Conservation (phyloP, 2,113 vertebrate species). For the Heterochromis multidens region DNA sequence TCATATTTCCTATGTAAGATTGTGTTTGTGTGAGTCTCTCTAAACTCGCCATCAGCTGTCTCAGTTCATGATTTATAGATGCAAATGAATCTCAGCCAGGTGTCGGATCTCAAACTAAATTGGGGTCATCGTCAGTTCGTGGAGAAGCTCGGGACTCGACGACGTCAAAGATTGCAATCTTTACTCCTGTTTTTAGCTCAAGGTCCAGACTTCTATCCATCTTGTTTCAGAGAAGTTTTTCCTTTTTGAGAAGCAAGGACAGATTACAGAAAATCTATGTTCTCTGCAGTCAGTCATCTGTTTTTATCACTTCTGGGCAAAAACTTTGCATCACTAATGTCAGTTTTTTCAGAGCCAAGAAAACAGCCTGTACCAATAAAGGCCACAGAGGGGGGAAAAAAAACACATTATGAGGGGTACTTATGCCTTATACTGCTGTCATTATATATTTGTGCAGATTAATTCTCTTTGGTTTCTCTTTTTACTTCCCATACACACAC, state of each 20-base stretch:
- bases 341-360: neutral
- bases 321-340: neutral
- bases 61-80: neutral
- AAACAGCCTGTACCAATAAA: neutral
- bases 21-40: neutral
- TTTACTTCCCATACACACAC: neutral
- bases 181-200: neutral
- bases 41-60: neutral
- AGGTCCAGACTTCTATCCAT: neutral
- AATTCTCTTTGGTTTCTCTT: neutral
- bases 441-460: neutral
- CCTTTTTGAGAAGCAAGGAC: neutral
- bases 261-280: neutral
- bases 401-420: neutral
- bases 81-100: neutral
- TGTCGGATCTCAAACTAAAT: neutral
- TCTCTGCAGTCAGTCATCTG: neutral
- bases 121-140: neutral
- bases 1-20: neutral
- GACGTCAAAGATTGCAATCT: neutral
- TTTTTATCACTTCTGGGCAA: neutral
- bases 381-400: neutral
- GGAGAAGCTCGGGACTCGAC: neutral
- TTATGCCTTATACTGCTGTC: neutral
- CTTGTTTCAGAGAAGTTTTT: neutral